Base-by-base conservation (phyloP, 2,888 invertebrate genomes). In the Eupithecia inturbata region DNA sequence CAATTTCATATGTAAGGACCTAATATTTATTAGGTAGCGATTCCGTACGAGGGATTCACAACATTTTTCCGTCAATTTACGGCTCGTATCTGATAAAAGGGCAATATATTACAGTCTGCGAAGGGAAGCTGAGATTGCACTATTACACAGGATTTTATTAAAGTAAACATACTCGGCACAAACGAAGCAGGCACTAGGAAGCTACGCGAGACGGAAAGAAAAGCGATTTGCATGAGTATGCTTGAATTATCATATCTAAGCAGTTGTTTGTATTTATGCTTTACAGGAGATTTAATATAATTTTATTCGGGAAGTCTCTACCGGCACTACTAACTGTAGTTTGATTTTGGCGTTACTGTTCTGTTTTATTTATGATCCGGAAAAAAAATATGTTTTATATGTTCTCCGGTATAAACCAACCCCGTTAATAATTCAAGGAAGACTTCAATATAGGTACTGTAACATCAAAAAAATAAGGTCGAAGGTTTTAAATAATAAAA, bases 21-120 rank as follows among this genome's bases (percentile, higher is more conserved):
- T n/a, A 89, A 89, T 89, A 89, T 89, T 86, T 89, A 88, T 90
- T 85, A 86, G 84, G 84, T 83, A 87, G 4, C 39, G 19, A 22
- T 87, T 86, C 86, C 83, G 81, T 81, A 85, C 80, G 85, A 84
- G 83, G 86, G 85, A 87, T 89, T 85, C 85, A 88, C 84, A 86
- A 88, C 82, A 88, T 89, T 89, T 88, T 89, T 85, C 86, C 88
- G 82, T 83, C 87, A 90, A 90, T 89, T 89, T 91, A 89, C 85
- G 80, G 86, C 84, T 85, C 86, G 82, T 84, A 81, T 84, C 82
- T 82, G 87, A 89, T 90, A 90, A 87, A 88, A 86, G 82, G 86
- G 90, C 87, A 88, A 92, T 92, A 91, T 89, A 86, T 92, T 84
- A 74, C 86, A 82, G 85, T 90, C 89, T 90, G 90, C 78, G 84